Evolutionary conservation across 2,113 vertebrate genomes (phyloP).

Genomic region (Dinomys branickii): DNA sequence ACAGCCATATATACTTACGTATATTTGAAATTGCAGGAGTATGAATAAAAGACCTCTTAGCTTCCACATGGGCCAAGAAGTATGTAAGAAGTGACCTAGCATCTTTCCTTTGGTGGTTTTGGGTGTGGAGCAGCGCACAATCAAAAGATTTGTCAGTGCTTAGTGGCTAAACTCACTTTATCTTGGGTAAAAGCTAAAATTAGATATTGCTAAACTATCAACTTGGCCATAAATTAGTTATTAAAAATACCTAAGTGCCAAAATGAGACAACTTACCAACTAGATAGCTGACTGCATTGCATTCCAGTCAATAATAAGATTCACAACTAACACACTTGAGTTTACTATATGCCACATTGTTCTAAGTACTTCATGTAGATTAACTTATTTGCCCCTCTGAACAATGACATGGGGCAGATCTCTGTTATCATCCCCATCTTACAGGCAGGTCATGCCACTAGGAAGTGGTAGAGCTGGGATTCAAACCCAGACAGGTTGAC

Average conservation of each 20-base stretch:
- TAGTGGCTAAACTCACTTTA: not conserved
- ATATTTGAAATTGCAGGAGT: not conserved
- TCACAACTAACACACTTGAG: not conserved
- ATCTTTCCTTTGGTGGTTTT: not conserved
- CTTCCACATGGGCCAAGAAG: not conserved
- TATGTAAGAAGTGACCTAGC: not conserved
- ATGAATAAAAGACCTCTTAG: not conserved
- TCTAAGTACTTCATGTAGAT: not conserved
- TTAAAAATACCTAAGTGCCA: not conserved
- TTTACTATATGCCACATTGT: not conserved
- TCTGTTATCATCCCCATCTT: not conserved
- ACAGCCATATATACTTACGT: not conserved
- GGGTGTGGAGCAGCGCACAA: not conserved
- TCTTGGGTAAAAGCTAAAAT: slow-evolving; percentile 31
- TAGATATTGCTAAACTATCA: not conserved
- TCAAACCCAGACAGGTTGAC: not conserved
- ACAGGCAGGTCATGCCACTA: not conserved
- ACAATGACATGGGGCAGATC: not conserved
- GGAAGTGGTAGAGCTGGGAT: not conserved
- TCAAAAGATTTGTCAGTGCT: not conserved
- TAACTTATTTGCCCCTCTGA: not conserved
- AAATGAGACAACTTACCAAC: slow-evolving; percentile 21
- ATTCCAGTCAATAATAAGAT: not conserved
- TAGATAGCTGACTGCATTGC: not conserved
- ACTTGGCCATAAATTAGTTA: slow-evolving; percentile 13